Base-by-base conservation (phyloP, 1,140 invertebrate genomes). In the Trigoniulus corallinus region DNA sequence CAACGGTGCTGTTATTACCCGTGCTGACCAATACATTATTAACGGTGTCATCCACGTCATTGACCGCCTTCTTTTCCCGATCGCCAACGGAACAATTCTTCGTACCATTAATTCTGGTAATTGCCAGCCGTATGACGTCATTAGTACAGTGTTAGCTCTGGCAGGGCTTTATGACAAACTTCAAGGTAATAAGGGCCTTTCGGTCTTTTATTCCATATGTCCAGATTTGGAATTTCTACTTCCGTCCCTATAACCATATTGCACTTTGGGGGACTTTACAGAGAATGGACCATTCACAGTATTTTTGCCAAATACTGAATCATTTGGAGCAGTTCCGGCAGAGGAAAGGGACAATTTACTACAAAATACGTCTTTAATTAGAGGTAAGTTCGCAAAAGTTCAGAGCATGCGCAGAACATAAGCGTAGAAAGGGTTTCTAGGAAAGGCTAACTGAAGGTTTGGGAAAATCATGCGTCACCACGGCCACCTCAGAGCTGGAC, bases 31-130 rank as follows among this genome's bases (percentile, higher is more conserved):
- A 52, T 29, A 46, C 41, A 50, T 52, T 26, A 52, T 50, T 22
- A 59, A 54, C 49, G 56, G 50, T 12, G 53, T 56, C 12, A 52
- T 58, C 20, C 57, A 59, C 50, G 56, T 57, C 12, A 47, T 57
- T 12, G 51, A 59, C 26, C 24, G 48, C 3, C 49, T 53, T 23
- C 42, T 59, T 21, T 57, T 53, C 42, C 54, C 51, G 3, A 50
- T 48, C 43, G 47, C 50, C 25, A 48, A 51, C 24, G 48, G 53
- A 21, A 44, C 48, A 49, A 48, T 57, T 26, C n/a, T 54, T n/a
- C 37, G 52, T 20, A 52, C 42, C 13, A 24, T 54, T 12, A 52
- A 54, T 25, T 34, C 34, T 7, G 7, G 7, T 44, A 44, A 20
- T 21, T 44, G 42, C 42, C 42, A 44, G 24, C 42, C 42, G 4